Percentiles rank a stretch among this genome's conserved stretches.
These are phyloP conservation scores for Oscheius sp. DNA, from an alignment of 1,140 invertebrate species.

Conservation along the genomic window DNA sequence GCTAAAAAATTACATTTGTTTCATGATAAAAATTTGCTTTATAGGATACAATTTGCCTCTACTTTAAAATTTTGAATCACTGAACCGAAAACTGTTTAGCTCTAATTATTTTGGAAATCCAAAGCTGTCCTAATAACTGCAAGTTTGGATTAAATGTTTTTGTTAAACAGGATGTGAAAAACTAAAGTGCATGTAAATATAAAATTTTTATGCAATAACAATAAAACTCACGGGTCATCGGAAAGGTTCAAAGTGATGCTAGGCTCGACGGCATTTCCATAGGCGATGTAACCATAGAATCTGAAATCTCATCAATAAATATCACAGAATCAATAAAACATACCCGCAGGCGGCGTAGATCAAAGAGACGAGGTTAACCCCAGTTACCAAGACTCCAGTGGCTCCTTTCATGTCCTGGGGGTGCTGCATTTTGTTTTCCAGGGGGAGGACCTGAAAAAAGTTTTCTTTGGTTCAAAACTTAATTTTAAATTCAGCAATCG, in stretches of 20 bases:
- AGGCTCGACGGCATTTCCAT: constrained; percentile 57
- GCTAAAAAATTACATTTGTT: constrained; percentile 55
- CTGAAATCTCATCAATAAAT: constrained; percentile 29
- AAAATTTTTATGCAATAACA: background rate
- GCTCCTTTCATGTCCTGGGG: constrained; percentile 53
- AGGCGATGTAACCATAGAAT: constrained; percentile 58
- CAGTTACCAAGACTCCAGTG: background rate
- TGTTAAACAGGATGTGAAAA: no score
- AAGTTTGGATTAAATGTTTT: no score
- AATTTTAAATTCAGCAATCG: no score
- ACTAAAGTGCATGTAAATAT: no score
- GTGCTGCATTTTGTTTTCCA: constrained; percentile 51
- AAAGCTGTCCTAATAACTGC: no score
- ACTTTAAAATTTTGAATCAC: no score
- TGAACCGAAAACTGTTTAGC: no score
- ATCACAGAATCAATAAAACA: background rate
- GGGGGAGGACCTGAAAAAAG: constrained; percentile 45
- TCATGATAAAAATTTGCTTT: background rate
- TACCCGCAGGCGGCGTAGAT: background rate
- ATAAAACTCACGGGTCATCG: constrained; percentile 33
- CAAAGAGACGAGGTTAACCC: background rate
- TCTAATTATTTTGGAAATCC: no score
- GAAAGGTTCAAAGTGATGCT: constrained; percentile 58
- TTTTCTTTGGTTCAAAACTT: no score
- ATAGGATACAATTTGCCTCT: no score